Evolutionary conservation across 2,888 invertebrate genomes (phyloP).

Genomic region (Standfussiana lucernea): DNA sequence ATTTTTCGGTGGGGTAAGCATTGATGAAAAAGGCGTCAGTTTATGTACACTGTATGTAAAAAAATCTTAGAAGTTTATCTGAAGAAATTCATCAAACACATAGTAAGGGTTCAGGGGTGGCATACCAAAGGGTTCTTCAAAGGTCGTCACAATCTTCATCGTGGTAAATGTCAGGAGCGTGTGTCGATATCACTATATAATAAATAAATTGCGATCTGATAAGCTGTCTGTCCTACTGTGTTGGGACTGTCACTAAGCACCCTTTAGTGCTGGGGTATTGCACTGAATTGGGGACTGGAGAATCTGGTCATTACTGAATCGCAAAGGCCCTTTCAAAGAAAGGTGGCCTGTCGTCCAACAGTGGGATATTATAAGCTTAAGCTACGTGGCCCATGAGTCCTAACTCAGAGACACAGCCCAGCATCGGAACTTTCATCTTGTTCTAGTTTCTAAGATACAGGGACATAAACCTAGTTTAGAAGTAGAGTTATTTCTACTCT

Average conservation of each 20-base stretch:
- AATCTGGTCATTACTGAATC: too few relatives aligned
- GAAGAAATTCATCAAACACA: conserved; percentile 18
- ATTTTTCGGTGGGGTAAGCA: too few relatives aligned
- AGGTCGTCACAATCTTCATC: conserved; percentile 65
- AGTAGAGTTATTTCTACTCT: background rate
- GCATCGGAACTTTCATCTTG: background rate
- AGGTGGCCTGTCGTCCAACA: background rate
- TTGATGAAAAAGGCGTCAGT: background rate
- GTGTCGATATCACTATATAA: conserved; percentile 62
- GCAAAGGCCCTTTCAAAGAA: background rate
- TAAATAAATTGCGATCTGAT: conserved; percentile 62
- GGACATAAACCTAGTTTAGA: background rate
- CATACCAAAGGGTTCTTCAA: conserved; percentile 63
- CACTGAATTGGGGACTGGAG: background rate
- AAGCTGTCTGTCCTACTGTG: conserved; percentile 31
- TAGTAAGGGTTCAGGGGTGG: conserved; percentile 44
- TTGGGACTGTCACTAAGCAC: conserved; percentile 29
- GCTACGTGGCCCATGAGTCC: background rate
- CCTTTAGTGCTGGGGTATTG: conserved; percentile 13
- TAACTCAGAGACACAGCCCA: too few relatives aligned
- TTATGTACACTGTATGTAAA: background rate
- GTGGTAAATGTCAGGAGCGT: conserved; percentile 66
- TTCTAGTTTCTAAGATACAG: background rate
- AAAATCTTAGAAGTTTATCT: background rate
- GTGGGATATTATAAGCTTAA: background rate